Conservation (phyloP, 2,113 vertebrate genomes). For the Caloenas nicobarica region DNA sequence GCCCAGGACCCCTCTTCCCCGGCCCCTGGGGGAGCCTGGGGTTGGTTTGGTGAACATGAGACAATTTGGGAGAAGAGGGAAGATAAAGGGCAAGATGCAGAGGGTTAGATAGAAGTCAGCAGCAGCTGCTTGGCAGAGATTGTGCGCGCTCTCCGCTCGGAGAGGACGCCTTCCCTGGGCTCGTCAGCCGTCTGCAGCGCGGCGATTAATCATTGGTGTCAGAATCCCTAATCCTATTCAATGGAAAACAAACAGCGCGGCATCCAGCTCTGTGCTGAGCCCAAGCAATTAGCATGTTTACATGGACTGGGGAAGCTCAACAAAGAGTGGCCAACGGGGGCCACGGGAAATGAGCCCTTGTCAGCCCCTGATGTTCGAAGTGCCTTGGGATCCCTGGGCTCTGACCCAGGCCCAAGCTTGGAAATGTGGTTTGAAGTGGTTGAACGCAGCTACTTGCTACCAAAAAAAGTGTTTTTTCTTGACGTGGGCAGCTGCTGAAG, state of each 20-base stretch:
- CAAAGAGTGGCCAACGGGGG: conserved; percentile 71
- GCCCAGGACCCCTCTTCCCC: background rate
- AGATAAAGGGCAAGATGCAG: conserved; percentile 48
- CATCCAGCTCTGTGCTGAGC: conserved; percentile 85
- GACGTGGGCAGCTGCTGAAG: background rate
- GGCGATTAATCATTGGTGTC: conserved; percentile 97
- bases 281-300: conserved; percentile 79
- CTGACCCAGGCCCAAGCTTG: conserved; percentile 1
- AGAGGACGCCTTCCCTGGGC: conserved; percentile 86
- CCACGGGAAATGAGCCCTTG: conserved; percentile 49
- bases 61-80: background rate
- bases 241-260: conserved; percentile 90
- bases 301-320: conserved; percentile 71
- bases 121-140: conserved; percentile 95
- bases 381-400: background rate
- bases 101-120: conserved; percentile 68
- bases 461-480: background rate
- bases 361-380: conserved; percentile 32
- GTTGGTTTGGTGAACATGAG: background rate
- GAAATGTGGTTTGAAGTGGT: background rate
- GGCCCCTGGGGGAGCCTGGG: background rate
- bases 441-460: background rate
- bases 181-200: conserved; percentile 89
- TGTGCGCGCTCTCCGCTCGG: conserved; percentile 83
- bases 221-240: conserved; percentile 94